phyloP scores from a whole-genome alignment of 2,797 vertebrate species.

The Cygnus olor region DNA sequence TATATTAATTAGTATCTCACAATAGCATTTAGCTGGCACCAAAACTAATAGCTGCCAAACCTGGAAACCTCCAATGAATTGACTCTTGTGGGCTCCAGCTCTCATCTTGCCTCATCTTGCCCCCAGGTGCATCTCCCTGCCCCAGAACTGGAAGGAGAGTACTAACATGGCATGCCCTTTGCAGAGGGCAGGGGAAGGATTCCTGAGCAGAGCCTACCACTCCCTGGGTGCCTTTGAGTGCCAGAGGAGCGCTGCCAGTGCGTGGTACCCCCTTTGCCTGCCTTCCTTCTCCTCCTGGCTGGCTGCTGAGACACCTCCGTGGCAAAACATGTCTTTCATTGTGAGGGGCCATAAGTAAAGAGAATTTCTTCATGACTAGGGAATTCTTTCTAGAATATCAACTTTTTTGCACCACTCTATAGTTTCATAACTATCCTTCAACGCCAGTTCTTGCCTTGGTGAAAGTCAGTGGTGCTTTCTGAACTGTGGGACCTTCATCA shows the following conservation, averaged over 20 bases:
- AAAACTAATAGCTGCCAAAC: background rate
- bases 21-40: background rate
- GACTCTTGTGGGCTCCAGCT: background rate
- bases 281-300: background rate
- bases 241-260: background rate
- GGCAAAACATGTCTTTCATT: background rate
- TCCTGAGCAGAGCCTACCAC: background rate
- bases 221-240: accelerated
- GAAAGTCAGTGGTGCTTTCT: background rate
- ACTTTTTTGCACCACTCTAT: background rate
- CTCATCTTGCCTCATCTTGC: background rate
- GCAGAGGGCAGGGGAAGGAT: background rate
- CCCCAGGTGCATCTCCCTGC: background rate
- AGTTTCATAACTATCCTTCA: background rate
- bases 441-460: background rate
- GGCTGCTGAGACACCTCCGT: background rate
- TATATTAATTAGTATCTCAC: too few species aligned
- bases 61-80: background rate
- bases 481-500: background rate
- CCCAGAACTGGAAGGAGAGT: background rate
- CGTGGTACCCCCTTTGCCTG: background rate
- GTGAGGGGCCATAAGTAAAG: background rate
- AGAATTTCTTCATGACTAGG: background rate
- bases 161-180: background rate
- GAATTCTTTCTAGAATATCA: background rate